Percentiles rank a stretch among this genome's conserved stretches.
phyloP scores from a whole-genome alignment of 2,888 invertebrate species.

The Cheilosia impressa region DNA sequence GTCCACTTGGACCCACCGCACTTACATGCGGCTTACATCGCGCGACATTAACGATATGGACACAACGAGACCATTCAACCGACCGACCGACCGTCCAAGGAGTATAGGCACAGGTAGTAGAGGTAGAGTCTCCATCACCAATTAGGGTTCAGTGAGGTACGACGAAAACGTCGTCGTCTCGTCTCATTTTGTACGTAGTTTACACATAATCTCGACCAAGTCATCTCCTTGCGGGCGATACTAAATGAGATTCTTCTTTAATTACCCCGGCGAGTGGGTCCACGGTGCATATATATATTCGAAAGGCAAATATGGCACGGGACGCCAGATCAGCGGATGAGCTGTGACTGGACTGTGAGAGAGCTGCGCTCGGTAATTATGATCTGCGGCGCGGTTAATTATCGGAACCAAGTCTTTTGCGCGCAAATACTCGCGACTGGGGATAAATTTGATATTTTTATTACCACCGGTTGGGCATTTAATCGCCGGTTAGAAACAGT shows the following conservation, averaged over 20 bases:
- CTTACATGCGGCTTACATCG: conserved; percentile 49
- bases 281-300: conserved; percentile 32
- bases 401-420: conserved; percentile 45
- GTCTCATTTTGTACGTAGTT: conserved; percentile 68
- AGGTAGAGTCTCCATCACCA: conserved; percentile 37
- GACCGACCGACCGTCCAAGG: conserved; percentile 8
- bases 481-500: conserved; percentile 60
- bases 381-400: conserved; percentile 57
- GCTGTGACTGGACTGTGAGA: conserved; percentile 17
- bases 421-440: conserved; percentile 54
- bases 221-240: conserved; percentile 45
- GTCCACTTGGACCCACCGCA: conserved; percentile 48
- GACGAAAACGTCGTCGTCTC: conserved; percentile 54
- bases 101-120: conserved; percentile 30
- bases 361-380: conserved; percentile 40
- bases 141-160: conserved; percentile 73
- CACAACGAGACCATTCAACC: conserved; percentile 43
- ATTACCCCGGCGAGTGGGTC: conserved; percentile 46
- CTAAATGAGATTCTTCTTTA: conserved; percentile 71
- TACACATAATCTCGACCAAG: conserved; percentile 68
- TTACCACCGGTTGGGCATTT: conserved; percentile 44
- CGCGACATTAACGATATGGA: conserved; percentile 56
- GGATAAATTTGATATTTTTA: conserved; percentile 72
- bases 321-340: conserved; percentile 27
- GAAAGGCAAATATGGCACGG: conserved; percentile 67